A percentile compares a stretch with the other conserved stretches of the same genome.
Conservation (phyloP, 2,888 invertebrate genomes). For the Drosophila monieri region DNA sequence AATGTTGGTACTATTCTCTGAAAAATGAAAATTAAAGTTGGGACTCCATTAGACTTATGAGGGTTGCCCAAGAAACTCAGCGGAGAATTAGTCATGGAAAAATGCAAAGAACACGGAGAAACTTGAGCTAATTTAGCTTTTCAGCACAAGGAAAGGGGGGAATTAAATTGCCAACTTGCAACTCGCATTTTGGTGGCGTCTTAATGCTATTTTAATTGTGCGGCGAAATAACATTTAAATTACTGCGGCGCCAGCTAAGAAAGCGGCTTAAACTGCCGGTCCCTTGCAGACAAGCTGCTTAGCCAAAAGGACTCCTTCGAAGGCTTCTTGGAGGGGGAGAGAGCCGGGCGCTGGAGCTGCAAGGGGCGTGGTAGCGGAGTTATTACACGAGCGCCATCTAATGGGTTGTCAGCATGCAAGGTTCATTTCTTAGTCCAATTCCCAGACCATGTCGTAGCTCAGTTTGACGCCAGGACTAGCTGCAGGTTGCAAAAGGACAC, state of each 20-base stretch:
- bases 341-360: conserved; percentile 8
- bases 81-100: conserved; percentile 15
- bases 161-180: conserved; percentile 55
- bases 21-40: conserved; percentile 5
- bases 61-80: conserved; percentile 21
- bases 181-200: conserved; percentile 43
- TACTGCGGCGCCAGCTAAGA: conserved; percentile 56
- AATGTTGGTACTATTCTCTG: neutral
- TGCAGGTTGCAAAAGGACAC: conserved; percentile 22
- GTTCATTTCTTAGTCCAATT: conserved; percentile 16
- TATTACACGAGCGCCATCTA: conserved; percentile 55
- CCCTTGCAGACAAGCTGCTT: conserved; percentile 32
- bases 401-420: conserved; percentile 74
- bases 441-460: conserved; percentile 29
- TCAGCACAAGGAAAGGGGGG: neutral
- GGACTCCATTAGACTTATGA: conserved; percentile 15
- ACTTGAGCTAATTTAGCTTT: conserved; percentile 51
- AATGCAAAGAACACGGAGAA: conserved; percentile 34
- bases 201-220: conserved; percentile 73
- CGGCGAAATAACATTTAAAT: conserved; percentile 72
- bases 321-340: no score
- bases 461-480: conserved; percentile 30
- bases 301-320: conserved; percentile 6
- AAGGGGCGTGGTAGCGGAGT: conserved; percentile 40
- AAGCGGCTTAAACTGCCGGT: conserved; percentile 6